phyloP scores from a whole-genome alignment of 1,140 invertebrate genomes.

The roundworm (Caenorhabditis elegans) region DNA sequence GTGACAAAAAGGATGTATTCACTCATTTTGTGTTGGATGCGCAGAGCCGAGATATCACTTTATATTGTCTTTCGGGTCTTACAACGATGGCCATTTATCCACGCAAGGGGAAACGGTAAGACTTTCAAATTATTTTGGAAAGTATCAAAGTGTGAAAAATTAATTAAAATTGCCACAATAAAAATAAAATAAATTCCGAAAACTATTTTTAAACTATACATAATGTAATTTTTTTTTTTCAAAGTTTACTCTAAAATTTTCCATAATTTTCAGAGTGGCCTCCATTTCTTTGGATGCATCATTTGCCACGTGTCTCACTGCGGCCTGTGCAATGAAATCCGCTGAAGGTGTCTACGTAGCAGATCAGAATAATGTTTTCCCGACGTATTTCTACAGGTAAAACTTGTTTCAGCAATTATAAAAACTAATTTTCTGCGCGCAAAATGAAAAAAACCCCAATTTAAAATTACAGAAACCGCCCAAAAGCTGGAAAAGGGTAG shows the following conservation, averaged over 20 bases:
- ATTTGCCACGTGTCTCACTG: conserved; percentile 35
- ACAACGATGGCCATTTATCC: conserved; percentile 41
- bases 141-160: too few relatives aligned
- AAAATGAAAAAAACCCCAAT: too few relatives aligned
- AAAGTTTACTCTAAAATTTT: not conserved
- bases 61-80: conserved; percentile 39
- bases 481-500: conserved; percentile 2
- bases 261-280: conserved; percentile 16
- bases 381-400: conserved; percentile 37
- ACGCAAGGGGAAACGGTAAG: conserved; percentile 22
- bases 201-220: too few relatives aligned
- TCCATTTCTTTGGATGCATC: conserved; percentile 36
- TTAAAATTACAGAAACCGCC: not conserved
- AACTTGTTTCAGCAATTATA: too few relatives aligned
- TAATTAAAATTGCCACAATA: too few relatives aligned
- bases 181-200: too few relatives aligned
- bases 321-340: conserved; percentile 28
- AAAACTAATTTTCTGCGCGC: too few relatives aligned
- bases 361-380: conserved; percentile 34
- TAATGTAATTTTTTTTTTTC: not conserved
- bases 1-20: conserved; percentile 39
- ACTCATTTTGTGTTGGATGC: conserved; percentile 40
- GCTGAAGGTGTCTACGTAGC: conserved; percentile 38
- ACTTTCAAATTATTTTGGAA: not conserved
- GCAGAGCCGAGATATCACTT: conserved; percentile 28